Percentiles rank a stretch among this genome's conserved stretches.
These are phyloP conservation scores for Hemiprocne comata DNA, from an alignment of 2,113 vertebrate genomes.

Conservation along the genomic window DNA sequence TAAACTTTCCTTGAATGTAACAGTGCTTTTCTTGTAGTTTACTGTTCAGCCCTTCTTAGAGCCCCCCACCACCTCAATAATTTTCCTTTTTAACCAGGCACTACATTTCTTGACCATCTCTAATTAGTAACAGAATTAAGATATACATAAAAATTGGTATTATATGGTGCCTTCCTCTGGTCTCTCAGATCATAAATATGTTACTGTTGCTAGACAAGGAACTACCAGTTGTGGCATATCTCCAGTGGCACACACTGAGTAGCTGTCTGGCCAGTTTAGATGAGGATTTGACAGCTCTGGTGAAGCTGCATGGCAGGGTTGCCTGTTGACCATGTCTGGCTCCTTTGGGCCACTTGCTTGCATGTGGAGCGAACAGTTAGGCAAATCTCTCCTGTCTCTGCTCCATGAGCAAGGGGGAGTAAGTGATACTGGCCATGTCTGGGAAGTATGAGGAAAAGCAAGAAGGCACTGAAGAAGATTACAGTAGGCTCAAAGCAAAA, in stretches of 20 bases:
- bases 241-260: background rate
- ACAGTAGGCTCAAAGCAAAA: background rate
- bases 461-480: background rate
- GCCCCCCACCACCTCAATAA: rapidly evolving
- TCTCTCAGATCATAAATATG: background rate
- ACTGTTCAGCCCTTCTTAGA: background rate
- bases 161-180: background rate
- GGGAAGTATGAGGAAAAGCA: background rate
- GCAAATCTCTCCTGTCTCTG: background rate
- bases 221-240: background rate
- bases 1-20: background rate
- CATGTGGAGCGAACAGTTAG: background rate
- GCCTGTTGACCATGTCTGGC: background rate
- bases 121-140: background rate
- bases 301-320: background rate
- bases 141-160: background rate
- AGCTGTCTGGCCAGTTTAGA: background rate
- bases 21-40: background rate
- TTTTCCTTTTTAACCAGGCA: background rate
- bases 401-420: background rate
- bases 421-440: background rate
- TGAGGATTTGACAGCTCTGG: background rate
- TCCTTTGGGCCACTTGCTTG: background rate
- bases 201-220: background rate
- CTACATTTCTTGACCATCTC: background rate